Evolutionary conservation across 2,797 vertebrate genomes (phyloP).

Genomic region (Chiloscyllium punctatum): DNA sequence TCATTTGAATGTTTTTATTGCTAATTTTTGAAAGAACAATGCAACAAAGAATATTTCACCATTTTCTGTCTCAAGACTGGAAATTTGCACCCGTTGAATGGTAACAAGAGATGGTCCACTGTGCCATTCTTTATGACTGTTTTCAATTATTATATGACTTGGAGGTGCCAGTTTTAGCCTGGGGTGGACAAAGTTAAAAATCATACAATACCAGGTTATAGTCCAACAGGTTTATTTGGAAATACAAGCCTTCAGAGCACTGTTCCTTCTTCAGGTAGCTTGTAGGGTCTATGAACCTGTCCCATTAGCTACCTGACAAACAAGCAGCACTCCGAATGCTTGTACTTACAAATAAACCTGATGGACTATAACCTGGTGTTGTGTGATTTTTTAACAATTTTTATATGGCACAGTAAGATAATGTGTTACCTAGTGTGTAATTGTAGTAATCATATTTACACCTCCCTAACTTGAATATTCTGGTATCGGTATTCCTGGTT

Average conservation of each 20-base stretch:
- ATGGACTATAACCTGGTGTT: no score
- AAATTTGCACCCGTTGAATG: not conserved
- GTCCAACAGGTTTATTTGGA: no score
- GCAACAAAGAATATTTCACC: not conserved
- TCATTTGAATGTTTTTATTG: conserved; percentile 26
- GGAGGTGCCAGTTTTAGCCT: no score
- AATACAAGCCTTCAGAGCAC: no score
- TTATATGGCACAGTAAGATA: not conserved
- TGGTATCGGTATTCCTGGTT: not conserved
- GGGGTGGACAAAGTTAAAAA: no score
- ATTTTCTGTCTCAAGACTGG: not conserved
- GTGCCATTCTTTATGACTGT: not conserved
- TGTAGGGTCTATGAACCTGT: no score
- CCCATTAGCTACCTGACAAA: no score
- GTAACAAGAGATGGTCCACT: not conserved
- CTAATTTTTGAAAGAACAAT: not conserved
- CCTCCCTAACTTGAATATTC: not conserved
- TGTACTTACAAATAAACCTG: no score
- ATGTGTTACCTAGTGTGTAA: not conserved
- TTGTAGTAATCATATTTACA: not conserved
- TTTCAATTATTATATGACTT: not conserved
- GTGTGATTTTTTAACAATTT: not conserved
- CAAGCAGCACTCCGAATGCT: no score
- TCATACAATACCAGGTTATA: no score
- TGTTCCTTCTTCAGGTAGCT: no score